Percentiles rank a stretch among this genome's conserved stretches.
Evolutionary conservation across 2,113 vertebrate species (phyloP).

Genomic region (Amia ocellicauda): DNA sequence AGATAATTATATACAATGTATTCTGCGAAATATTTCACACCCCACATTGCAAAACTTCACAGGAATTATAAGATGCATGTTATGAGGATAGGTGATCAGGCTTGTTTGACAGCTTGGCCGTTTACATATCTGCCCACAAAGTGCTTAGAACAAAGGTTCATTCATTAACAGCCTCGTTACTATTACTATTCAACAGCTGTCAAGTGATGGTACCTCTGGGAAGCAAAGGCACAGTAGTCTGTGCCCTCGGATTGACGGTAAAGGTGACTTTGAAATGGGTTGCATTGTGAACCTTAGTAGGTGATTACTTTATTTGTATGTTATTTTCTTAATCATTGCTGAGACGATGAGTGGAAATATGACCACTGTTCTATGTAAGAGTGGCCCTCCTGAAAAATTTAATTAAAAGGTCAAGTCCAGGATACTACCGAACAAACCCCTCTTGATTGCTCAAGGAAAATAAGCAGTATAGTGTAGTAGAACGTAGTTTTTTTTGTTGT

Average conservation of each 20-base stretch:
- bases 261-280: constrained; percentile 6
- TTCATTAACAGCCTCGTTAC: background rate
- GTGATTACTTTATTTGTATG: too few species aligned
- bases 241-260: background rate
- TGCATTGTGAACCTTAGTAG: background rate
- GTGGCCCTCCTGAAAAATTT: too few species aligned
- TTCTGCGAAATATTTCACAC: background rate
- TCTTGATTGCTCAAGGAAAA: too few species aligned
- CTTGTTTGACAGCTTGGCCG: background rate
- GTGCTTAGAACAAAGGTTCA: background rate
- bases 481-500: too few species aligned
- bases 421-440: too few species aligned
- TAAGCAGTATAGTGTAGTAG: too few species aligned
- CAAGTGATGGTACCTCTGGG: background rate
- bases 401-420: too few species aligned
- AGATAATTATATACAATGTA: background rate
- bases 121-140: background rate
- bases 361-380: too few species aligned
- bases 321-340: too few species aligned
- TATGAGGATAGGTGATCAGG: background rate
- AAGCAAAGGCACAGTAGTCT: background rate
- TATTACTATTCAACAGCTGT: background rate
- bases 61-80: background rate
- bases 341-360: too few species aligned
- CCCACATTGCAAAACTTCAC: background rate